Base-by-base conservation (phyloP, 2,888 invertebrate species). In the Ethmia dodecea region DNA sequence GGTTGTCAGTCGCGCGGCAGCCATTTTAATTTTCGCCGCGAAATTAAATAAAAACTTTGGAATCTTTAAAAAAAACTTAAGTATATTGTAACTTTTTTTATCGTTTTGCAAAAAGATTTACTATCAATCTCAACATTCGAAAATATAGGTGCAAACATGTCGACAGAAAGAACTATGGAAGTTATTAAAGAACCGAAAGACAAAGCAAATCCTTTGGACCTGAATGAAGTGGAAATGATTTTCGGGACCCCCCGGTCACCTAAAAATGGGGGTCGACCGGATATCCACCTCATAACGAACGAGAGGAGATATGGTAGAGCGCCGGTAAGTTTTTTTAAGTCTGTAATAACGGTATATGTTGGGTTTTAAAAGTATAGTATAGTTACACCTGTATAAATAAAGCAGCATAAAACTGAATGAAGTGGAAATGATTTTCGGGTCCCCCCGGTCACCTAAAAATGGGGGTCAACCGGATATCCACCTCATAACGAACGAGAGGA, bases 361-460 rank as follows among this genome's bases (percentile, higher is more conserved):
- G n/a, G n/a, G n/a, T n/a, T n/a, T n/a, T n/a, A n/a, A n/a, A n/a
- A n/a, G n/a, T n/a, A n/a, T n/a, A n/a, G n/a, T n/a, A n/a, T n/a
- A n/a, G n/a, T n/a, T n/a, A n/a, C n/a, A n/a, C n/a, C n/a, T n/a
- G n/a, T n/a, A n/a, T n/a, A 27, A 2, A 56, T n/a, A 51, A 30
- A 33, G 26, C 50, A 4, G 12, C 61, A 29, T 66, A 78, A 25
- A 35, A n/a, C n/a, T 59, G 15, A 63, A 65, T 13, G 68, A 63
- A 4, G 49, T 83, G 0, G 76, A 76, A 28, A 64, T 61, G 62
- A 59, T 83, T 35, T 83, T 81, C 37, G 79, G 80, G 1, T 67
- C 46, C 5, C 63, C 71, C 3, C 43, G 43, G 9, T 50, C 61
- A 0, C 53, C 60, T 3, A 64, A 61, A 24, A 42, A 40, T 4